Conservation (phyloP, 1,140 invertebrate genomes). For the Uloborus diversus region DNA sequence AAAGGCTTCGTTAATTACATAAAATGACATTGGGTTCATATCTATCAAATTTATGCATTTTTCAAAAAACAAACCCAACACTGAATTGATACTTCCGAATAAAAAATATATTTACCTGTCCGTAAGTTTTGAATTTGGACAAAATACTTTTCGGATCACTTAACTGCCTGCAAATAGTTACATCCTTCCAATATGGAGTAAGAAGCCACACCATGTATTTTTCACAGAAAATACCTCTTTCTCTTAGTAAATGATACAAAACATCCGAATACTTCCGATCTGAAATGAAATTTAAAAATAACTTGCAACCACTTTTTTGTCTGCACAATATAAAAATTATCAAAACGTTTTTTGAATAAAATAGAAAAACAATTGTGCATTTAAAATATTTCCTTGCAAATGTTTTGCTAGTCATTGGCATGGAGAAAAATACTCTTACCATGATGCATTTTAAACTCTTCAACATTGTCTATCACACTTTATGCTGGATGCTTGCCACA, state of each 20-base stretch:
- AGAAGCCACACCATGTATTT: not conserved
- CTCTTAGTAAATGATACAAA: not conserved
- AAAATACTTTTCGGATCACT: not conserved
- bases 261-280: not conserved
- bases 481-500: no score
- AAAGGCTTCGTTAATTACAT: not conserved
- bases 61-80: not conserved
- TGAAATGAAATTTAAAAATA: not conserved
- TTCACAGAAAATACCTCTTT: not conserved
- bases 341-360: no score
- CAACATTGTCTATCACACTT: no score
- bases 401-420: no score
- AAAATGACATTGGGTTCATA: not conserved
- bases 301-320: no score
- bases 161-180: not conserved
- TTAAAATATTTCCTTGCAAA: no score
- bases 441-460: no score
- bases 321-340: no score
- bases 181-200: constrained; percentile 10
- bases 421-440: no score
- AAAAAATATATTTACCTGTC: not conserved
- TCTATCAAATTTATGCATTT: no score
- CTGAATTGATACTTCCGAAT: not conserved
- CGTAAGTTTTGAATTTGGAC: not conserved
- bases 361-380: not conserved